Evolutionary conservation across 2,797 vertebrate genomes (phyloP).

Genomic region (Enteromius fasciolatus): DNA sequence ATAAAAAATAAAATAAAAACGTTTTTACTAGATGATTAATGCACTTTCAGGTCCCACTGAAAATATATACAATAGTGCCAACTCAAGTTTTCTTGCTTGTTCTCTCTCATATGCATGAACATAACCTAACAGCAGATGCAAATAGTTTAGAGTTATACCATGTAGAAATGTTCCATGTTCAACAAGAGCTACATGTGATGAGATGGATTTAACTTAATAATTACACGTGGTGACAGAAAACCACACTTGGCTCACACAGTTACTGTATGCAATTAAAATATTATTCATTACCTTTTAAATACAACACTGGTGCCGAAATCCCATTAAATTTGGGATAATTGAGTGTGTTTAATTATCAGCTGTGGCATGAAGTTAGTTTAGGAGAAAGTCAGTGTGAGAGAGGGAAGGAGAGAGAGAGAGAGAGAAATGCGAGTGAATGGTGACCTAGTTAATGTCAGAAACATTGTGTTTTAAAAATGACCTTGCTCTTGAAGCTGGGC

Average conservation of each 20-base stretch:
- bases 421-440: constrained; percentile 53
- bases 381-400: constrained; percentile 72
- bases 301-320: constrained; percentile 81
- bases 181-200: constrained; percentile 51
- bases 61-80: not conserved
- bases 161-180: constrained; percentile 17
- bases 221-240: constrained; percentile 79
- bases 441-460: constrained; percentile 81
- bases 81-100: not conserved
- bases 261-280: constrained; percentile 86
- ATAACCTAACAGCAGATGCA: not conserved
- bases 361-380: constrained; percentile 75
- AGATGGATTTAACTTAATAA: constrained; percentile 73
- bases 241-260: constrained; percentile 79
- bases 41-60: not conserved
- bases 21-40: not conserved
- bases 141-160: constrained; percentile 3
- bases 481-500: constrained; percentile 80
- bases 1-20: not conserved
- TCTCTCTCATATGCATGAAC: not conserved
- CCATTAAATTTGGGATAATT: constrained; percentile 88
- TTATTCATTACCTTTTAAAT: constrained; percentile 88
- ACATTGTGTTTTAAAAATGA: constrained; percentile 85
- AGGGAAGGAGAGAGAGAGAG: constrained; percentile 31
- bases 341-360: constrained; percentile 86